Percentiles rank a stretch among this genome's conserved stretches.
phyloP scores from a whole-genome alignment of 2,888 invertebrate species.

The Celastrina argiolus region DNA sequence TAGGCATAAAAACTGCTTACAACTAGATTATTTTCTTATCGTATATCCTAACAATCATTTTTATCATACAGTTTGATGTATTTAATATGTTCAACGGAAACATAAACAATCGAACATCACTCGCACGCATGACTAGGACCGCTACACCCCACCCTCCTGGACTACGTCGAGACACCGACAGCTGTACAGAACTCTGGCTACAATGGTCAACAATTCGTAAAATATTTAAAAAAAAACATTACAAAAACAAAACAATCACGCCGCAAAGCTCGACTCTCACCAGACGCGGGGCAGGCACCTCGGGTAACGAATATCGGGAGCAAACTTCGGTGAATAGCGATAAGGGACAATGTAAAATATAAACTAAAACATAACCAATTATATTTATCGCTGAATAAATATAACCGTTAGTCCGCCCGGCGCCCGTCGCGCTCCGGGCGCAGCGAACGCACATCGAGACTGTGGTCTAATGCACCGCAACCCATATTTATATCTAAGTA shows the following conservation, averaged over 20 bases:
- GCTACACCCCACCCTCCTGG: conserved; percentile 5
- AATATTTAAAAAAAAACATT: conserved; percentile 44
- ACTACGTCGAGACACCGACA: conserved; percentile 12
- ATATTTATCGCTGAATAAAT: conserved; percentile 10
- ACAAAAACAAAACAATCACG: conserved; percentile 48
- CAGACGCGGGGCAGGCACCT: conserved; percentile 16
- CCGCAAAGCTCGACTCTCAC: conserved; percentile 37
- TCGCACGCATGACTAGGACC: neutral
- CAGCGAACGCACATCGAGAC: neutral
- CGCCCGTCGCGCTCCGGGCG: neutral
- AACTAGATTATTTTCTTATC: conserved; percentile 3
- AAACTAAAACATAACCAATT: neutral
- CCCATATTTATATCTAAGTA: neutral
- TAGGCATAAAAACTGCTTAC: neutral
- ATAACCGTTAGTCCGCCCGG: neutral
- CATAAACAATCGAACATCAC: neutral
- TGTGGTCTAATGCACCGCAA: neutral
- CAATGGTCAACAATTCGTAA: conserved; percentile 52
- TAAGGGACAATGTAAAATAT: neutral
- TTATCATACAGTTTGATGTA: neutral
- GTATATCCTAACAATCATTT: neutral
- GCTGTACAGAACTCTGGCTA: conserved; percentile 26
- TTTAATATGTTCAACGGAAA: neutral
- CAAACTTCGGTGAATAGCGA: neutral
- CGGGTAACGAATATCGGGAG: neutral